phyloP scores from a whole-genome alignment of 2,888 invertebrate species.

The Rhaphigaster nebulosa region DNA sequence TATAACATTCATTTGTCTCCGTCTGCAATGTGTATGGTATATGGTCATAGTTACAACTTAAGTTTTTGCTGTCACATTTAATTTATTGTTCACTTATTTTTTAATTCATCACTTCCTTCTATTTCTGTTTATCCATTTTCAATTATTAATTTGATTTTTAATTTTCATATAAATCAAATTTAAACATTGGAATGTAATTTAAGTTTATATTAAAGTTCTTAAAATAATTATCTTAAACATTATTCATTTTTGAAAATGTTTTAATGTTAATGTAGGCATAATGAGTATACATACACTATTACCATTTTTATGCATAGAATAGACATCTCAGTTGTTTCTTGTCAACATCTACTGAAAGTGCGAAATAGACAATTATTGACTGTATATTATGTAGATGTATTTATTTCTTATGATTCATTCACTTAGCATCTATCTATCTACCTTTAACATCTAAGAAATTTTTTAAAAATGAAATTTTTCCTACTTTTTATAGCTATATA shows the following conservation, averaged over 20 bases:
- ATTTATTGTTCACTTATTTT: background rate
- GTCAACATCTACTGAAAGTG: background rate
- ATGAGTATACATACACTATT: too few species aligned
- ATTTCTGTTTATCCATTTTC: background rate
- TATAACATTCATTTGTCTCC: slow-evolving; percentile 1
- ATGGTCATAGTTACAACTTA: background rate
- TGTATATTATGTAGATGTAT: background rate
- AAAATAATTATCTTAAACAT: too few species aligned
- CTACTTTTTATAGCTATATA: too few species aligned
- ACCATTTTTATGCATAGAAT: too few species aligned
- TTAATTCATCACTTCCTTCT: background rate
- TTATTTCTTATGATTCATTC: background rate
- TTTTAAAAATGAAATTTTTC: too few species aligned
- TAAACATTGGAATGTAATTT: too few species aligned
- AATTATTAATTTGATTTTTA: background rate
- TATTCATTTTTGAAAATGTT: too few species aligned
- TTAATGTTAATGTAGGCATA: too few species aligned
- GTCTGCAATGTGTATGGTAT: slow-evolving; percentile 5
- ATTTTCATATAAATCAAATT: background rate
- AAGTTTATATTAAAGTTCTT: background rate
- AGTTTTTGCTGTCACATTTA: background rate
- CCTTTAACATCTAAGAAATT: too few species aligned
- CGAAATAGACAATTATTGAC: background rate
- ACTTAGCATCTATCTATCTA: too few species aligned
- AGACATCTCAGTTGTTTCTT: background rate